Conservation (phyloP, 2,888 invertebrate species). For the Anticlea derivata region DNA sequence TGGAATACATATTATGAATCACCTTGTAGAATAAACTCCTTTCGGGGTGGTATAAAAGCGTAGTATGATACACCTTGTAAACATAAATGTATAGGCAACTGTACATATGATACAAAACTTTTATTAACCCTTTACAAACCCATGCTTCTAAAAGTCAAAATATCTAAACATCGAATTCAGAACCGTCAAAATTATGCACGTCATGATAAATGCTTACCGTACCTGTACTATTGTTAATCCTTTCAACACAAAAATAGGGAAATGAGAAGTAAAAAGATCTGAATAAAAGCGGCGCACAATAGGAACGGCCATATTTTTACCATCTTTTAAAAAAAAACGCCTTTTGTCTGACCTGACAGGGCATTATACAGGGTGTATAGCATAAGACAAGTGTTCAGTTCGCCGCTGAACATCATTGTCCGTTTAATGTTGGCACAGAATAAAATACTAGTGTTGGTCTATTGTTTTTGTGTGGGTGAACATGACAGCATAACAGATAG, state of each 20-base stretch:
- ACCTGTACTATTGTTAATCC: slow-evolving; percentile 78
- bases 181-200: slow-evolving; percentile 49
- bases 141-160: too few relatives aligned
- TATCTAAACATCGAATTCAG: slow-evolving; percentile 29
- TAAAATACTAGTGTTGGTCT: slow-evolving; percentile 32
- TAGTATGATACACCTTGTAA: too few relatives aligned
- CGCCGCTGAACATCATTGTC: slow-evolving; percentile 61
- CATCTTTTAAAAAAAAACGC: slow-evolving; percentile 63
- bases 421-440: slow-evolving; percentile 43
- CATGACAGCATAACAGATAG: slow-evolving; percentile 40
- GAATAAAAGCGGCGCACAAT: slow-evolving; percentile 69
- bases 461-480: slow-evolving; percentile 51
- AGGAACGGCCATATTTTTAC: slow-evolving; percentile 72
- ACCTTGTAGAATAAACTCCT: too few relatives aligned
- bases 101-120: neutral
- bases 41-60: too few relatives aligned
- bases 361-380: slow-evolving; percentile 59
- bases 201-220: slow-evolving; percentile 54
- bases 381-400: slow-evolving; percentile 75
- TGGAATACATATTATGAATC: too few relatives aligned
- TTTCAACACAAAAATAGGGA: slow-evolving; percentile 76
- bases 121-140: neutral
- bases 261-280: slow-evolving; percentile 73
- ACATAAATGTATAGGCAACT: too few relatives aligned
- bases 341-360: slow-evolving; percentile 75